phyloP scores from a whole-genome alignment of 2,888 invertebrate species.

The Eupeodes latifasciatus region DNA sequence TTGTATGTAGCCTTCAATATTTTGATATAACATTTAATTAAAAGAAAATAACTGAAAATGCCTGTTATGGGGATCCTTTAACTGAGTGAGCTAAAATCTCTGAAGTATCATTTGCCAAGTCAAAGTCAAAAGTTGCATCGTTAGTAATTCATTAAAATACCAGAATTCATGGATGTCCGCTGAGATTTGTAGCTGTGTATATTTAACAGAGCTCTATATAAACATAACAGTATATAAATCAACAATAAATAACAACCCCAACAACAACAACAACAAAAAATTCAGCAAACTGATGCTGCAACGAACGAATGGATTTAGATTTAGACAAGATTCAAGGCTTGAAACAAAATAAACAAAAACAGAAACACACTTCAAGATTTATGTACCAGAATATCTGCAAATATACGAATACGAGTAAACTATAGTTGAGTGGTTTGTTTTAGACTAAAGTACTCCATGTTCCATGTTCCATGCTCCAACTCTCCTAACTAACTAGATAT shows the following conservation, averaged over 20 bases:
- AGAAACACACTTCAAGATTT: slow-evolving; percentile 65
- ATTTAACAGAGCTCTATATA: not conserved
- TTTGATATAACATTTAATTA: slow-evolving; percentile 52
- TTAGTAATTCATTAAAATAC: slow-evolving; percentile 68
- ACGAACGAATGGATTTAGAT: slow-evolving; percentile 5
- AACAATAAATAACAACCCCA: slow-evolving; percentile 11
- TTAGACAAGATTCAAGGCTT: slow-evolving; percentile 17
- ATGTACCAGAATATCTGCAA: slow-evolving; percentile 46
- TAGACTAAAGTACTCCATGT: slow-evolving; percentile 28
- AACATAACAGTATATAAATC: not conserved
- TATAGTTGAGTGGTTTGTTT: slow-evolving; percentile 62
- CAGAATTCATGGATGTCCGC: slow-evolving; percentile 56
- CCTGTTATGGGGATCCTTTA: slow-evolving; percentile 12
- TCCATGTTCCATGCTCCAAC: no score
- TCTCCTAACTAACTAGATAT: no score
- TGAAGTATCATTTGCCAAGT: slow-evolving; percentile 57
- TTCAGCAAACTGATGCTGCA: slow-evolving; percentile 35
- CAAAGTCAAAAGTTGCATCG: slow-evolving; percentile 69
- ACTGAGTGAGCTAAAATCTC: slow-evolving; percentile 12
- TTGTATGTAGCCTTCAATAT: slow-evolving; percentile 4
- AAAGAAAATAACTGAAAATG: slow-evolving; percentile 48
- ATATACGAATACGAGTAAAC: slow-evolving; percentile 32
- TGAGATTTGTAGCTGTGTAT: slow-evolving; percentile 53
- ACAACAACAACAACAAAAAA: not conserved
- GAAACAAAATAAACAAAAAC: slow-evolving; percentile 46